Evolutionary conservation across 2,113 vertebrate species (phyloP), one percentile per base, ranked within the genome.

Genomic region (Alces alces): DNA sequence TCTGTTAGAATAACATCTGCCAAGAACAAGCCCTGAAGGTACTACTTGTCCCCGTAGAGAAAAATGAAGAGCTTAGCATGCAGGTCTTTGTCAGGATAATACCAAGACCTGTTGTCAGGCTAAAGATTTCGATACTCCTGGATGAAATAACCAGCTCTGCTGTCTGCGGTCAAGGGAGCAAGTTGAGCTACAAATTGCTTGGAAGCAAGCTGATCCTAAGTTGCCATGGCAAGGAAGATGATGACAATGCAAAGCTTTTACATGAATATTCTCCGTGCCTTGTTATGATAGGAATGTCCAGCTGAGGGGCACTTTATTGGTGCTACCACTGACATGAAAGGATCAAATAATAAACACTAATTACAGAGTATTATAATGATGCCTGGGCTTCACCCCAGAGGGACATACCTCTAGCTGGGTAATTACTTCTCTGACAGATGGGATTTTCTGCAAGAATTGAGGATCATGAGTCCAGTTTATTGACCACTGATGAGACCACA

Each of bases 211-310:
- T 96, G 98, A 98, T 98, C 98, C 98, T 97, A 98, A 98, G 98
- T 99, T 99, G 98, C 99, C 98, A 99, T 99, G 98, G 98, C 97
- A 98, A 99, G 98, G 98, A 97, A 98, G 98, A 98, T 97, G 90
- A 97, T 98, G 98, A 98, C 98, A 99, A 98, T 97, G 98, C 95
- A 97, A 98, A 97, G 97, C 98, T 99, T 98, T 98, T 98, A 97
- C 98, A 96, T 98, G 98, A 98, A 98, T 98, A 96, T 98, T 96
- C 97, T 97, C 97, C 98, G 97, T 97, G 90, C 96, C 97, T 98
- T 98, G 98, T 98, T 98, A 95, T 97, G 98, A 98, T 98, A 98
- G 97, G 98, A 98, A 98, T 98, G 98, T 98, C 98, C 98, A 88
- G 95, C 95, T 93, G 98, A 98, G 98, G 96, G 98, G 97, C 96